Base-by-base conservation (phyloP, 1,140 invertebrate genomes). In the Ylistrum balloti region DNA sequence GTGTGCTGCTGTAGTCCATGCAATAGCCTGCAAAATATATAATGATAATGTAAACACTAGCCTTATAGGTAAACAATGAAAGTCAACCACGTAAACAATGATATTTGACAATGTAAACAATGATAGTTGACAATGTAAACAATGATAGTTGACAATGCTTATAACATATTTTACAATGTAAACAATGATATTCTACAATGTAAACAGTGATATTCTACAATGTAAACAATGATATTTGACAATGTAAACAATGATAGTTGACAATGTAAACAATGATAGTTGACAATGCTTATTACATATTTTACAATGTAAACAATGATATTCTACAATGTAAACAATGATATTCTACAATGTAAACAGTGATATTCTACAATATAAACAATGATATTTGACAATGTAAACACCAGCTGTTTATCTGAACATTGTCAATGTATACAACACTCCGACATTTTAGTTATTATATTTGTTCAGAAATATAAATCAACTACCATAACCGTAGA, bases 1-100 rank as follows among this genome's bases (percentile, higher is more conserved):
- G 88, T 96, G 95, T 86, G 95, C 94, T 85, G 95, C 95, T 48
- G 95, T 96, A 28, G 94, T 95, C 95, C 95, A 96, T 32, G 95
- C 95, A 86, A 96, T 93, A 41, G 95, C 95, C 95, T 96, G 90
- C 2, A 92, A 92, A 9, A 87, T 87, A 93, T 2, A 89, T 13
- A 89, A n/a, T 86, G 28, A n/a, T 38, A n/a, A n/a, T 38, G 35
- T 38, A 13, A 38, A 38, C 35, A 38, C 5, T 17, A 38, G 35
- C 35, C 13, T 7, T 38, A 38, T 7, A 7, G 35, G 41, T 45
- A 45, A 38, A 45, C 41, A 45, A 17, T 45, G 7, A 45, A 13
- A 45, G 41, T 45, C 17, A 15, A 17, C 20, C n/a, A 74, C 28
- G 56, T n/a, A 28, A 74, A 28, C 56, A 74, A 74, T 74, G 22